phyloP scores from a whole-genome alignment of 2,113 vertebrate species.

The Hirundichthys speculiger region DNA sequence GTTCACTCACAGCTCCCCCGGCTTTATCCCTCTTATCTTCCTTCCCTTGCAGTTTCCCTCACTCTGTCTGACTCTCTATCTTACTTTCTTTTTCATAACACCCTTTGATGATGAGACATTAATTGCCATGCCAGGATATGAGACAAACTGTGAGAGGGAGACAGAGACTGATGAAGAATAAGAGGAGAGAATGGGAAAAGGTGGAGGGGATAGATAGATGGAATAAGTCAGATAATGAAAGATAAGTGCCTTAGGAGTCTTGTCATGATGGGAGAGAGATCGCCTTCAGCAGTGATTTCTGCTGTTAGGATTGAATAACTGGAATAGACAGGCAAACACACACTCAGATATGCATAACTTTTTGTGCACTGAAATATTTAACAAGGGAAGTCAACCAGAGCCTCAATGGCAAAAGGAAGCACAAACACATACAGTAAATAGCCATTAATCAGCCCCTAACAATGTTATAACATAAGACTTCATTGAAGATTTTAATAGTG shows the following conservation, averaged over 20 bases:
- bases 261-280: slow-evolving; percentile 74
- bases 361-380: slow-evolving; percentile 53
- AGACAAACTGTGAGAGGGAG: slow-evolving; percentile 54
- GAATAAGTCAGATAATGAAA: slow-evolving; percentile 64
- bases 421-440: neutral
- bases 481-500: neutral
- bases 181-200: neutral
- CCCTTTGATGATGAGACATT: slow-evolving; percentile 71
- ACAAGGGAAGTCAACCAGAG: slow-evolving; percentile 44
- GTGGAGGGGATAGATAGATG: slow-evolving; percentile 46
- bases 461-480: neutral
- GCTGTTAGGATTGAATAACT: slow-evolving; percentile 71
- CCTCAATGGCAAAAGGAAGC: neutral
- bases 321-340: slow-evolving; percentile 46
- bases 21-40: slow-evolving; percentile 31
- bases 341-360: slow-evolving; percentile 44
- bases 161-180: slow-evolving; percentile 27
- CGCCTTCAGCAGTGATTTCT: slow-evolving; percentile 71
- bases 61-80: slow-evolving; percentile 59
- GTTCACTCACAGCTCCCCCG: slow-evolving; percentile 35
- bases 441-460: neutral
- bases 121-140: slow-evolving; percentile 62
- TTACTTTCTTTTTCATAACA: slow-evolving; percentile 58
- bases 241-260: slow-evolving; percentile 70
- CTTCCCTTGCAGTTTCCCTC: slow-evolving; percentile 46